phyloP scores from a whole-genome alignment of 2,113 vertebrate genomes.

The Dendrocopos noguchii region DNA sequence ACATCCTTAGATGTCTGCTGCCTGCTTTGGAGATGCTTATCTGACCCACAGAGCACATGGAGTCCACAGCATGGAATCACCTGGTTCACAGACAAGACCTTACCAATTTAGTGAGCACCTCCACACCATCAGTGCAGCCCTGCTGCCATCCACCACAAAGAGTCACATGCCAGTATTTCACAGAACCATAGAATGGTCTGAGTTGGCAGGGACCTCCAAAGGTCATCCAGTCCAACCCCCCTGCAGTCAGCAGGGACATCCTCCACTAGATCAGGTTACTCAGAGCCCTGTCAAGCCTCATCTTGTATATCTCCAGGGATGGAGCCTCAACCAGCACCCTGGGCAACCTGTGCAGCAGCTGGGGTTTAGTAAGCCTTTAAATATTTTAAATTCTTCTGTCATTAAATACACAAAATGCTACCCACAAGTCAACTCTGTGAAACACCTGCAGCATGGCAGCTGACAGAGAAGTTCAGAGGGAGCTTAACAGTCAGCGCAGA shows the following conservation, averaged over 20 bases:
- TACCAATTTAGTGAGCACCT: neutral
- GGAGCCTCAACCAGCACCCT: too few relatives aligned
- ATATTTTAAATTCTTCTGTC: neutral
- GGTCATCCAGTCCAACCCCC: too few relatives aligned
- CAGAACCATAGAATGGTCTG: too few relatives aligned
- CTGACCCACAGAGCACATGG: rapidly evolving
- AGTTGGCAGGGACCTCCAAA: too few relatives aligned
- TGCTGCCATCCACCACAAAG: neutral
- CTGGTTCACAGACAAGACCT: neutral
- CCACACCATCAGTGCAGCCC: neutral
- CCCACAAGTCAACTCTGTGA: neutral
- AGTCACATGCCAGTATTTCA: neutral
- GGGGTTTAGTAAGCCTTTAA: neutral
- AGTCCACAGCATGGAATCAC: neutral
- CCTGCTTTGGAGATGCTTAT: neutral
- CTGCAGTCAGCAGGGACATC: too few relatives aligned
- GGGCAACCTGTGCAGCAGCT: neutral
- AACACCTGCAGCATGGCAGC: neutral
- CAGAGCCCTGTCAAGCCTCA: too few relatives aligned
- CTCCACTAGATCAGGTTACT: too few relatives aligned
- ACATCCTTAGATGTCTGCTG: neutral
- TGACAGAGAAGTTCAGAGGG: neutral
- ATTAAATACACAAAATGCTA: neutral
- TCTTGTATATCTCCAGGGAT: too few relatives aligned
- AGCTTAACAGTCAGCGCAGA: neutral